Percentiles rank a stretch among this genome's conserved stretches.
These are phyloP conservation scores for Phengaris alcon DNA, from an alignment of 2,888 invertebrate genomes.

Conservation along the genomic window DNA sequence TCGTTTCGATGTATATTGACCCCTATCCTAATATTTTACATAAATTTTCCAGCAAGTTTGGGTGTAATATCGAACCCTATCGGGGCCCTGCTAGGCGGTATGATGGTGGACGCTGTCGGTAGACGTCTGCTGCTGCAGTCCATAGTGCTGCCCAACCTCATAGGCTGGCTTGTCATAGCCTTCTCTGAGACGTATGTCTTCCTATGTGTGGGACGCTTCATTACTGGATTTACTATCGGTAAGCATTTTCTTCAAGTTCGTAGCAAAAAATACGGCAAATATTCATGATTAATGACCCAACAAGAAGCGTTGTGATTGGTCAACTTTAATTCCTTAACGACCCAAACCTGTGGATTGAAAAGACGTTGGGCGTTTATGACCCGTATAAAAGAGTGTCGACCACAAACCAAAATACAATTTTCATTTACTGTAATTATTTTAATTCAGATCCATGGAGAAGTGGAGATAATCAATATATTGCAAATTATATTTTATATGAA, in stretches of 20 bases:
- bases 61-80: constrained; percentile 86
- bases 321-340: neutral
- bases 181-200: constrained; percentile 81
- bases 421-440: too few relatives aligned
- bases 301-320: neutral
- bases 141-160: constrained; percentile 82
- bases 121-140: constrained; percentile 82
- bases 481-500: too few relatives aligned
- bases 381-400: too few relatives aligned
- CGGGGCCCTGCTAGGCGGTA: constrained; percentile 83
- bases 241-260: neutral
- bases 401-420: too few relatives aligned
- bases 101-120: constrained; percentile 83
- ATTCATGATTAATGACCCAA: neutral
- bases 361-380: too few relatives aligned
- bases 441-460: too few relatives aligned
- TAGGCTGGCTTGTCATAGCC: constrained; percentile 85
- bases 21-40: neutral
- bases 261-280: neutral
- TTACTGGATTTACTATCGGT: constrained; percentile 85
- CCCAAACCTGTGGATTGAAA: too few relatives aligned
- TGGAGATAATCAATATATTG: too few relatives aligned
- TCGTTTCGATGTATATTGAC: too few relatives aligned
- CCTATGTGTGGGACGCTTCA: constrained; percentile 83
- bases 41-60: constrained; percentile 77